Conservation (phyloP, 2,797 vertebrate genomes). For the Luscinia megarhynchos region DNA sequence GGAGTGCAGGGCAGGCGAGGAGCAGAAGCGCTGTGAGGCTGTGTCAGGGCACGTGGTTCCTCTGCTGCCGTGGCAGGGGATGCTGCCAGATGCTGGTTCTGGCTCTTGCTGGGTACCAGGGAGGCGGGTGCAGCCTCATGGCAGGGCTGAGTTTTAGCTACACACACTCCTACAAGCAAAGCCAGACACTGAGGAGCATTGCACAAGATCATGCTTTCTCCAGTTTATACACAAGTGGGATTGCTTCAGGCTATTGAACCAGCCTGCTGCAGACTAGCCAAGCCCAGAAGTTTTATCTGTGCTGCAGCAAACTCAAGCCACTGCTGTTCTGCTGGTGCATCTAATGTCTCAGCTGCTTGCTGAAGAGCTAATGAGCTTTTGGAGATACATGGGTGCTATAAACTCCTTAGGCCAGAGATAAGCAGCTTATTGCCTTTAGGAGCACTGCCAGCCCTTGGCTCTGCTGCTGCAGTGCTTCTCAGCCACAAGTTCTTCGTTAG, state of each 20-base stretch:
- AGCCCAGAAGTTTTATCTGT: slow-evolving; percentile 16
- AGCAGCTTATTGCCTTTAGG: slow-evolving; percentile 55
- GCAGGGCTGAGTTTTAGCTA: neutral
- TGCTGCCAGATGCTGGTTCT: neutral
- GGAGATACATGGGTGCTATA: slow-evolving; percentile 55
- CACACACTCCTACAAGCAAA: neutral
- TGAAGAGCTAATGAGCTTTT: slow-evolving; percentile 64
- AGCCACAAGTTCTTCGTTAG: neutral
- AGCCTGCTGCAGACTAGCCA: neutral
- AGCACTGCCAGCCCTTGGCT: slow-evolving; percentile 29
- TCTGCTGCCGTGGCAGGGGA: neutral
- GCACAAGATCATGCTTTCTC: slow-evolving; percentile 2
- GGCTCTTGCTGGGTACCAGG: neutral
- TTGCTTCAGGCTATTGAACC: slow-evolving; percentile 2
- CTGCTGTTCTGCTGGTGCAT: slow-evolving; percentile 10
- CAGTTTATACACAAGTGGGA: neutral
- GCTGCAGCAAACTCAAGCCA: neutral
- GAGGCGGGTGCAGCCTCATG: neutral
- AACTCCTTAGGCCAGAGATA: slow-evolving; percentile 61
- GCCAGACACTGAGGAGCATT: neutral
- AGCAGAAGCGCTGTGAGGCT: neutral
- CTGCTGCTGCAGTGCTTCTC: neutral
- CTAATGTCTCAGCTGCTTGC: slow-evolving; percentile 33
- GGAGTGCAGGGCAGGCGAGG: neutral
- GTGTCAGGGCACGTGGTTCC: neutral